These are phyloP conservation scores for Hypsopygia costalis DNA, from an alignment of 2,888 invertebrate genomes.

Conservation along the genomic window DNA sequence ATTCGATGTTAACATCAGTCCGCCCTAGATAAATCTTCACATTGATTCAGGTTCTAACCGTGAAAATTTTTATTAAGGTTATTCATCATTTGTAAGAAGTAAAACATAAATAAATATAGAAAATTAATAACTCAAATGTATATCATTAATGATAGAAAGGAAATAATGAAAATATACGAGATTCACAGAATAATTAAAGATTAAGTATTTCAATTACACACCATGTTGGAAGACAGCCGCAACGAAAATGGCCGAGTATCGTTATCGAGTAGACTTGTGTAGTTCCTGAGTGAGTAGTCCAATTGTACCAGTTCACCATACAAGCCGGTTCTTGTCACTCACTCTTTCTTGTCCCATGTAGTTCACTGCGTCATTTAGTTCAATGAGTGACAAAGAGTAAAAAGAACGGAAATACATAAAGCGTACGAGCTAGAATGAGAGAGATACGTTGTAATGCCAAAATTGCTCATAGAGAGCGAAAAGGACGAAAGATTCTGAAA, in stretches of 20 bases:
- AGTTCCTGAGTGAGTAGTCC: no score
- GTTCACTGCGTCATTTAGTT: no score
- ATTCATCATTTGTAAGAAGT: conserved; percentile 80
- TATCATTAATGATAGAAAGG: not conserved
- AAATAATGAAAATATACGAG: not conserved
- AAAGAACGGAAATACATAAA: no score
- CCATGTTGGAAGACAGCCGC: conserved; percentile 64
- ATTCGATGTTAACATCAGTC: conserved; percentile 78
- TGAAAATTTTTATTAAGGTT: conserved; percentile 78
- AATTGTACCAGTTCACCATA: no score
- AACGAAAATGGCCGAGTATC: conserved; percentile 70
- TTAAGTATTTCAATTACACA: conserved; percentile 32
- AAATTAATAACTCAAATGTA: conserved; percentile 5
- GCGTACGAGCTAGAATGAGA: no score
- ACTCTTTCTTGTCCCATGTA: no score
- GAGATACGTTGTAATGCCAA: no score
- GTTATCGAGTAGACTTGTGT: no score
- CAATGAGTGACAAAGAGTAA: no score
- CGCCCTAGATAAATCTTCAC: conserved; percentile 88
- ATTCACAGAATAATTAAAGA: not conserved
- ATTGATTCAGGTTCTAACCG: conserved; percentile 85
- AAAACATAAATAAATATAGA: conserved; percentile 1
- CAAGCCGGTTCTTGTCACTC: no score
- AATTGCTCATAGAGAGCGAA: no score
- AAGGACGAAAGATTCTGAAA: no score